A percentile compares a stretch with the other conserved stretches of the same genome.
phyloP scores from a whole-genome alignment of 2,113 vertebrate genomes.

The Malurus alboscapulatus region DNA sequence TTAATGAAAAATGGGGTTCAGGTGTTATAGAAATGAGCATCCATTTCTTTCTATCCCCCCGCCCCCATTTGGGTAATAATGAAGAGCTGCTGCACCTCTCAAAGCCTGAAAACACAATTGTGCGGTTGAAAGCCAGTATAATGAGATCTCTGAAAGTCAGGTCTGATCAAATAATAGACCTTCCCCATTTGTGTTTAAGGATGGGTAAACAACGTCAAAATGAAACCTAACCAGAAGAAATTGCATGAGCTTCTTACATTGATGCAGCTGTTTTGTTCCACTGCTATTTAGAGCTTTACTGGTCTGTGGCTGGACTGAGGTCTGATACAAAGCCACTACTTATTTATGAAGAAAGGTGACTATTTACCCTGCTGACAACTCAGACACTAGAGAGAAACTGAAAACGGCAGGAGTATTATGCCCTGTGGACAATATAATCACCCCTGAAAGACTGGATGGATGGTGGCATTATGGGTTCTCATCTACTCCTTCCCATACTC shows the following conservation, averaged over 20 bases:
- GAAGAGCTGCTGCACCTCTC: background rate
- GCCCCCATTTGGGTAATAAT: background rate
- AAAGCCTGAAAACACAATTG: constrained; percentile 5
- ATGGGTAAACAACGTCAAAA: constrained; percentile 46
- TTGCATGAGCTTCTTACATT: background rate
- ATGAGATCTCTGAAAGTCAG: constrained; percentile 32
- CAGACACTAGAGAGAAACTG: background rate
- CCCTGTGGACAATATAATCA: background rate
- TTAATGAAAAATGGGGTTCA: background rate
- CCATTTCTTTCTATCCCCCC: background rate
- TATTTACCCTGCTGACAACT: background rate
- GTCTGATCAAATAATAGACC: constrained; percentile 52
- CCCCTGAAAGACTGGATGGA: background rate
- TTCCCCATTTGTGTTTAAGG: constrained; percentile 36
- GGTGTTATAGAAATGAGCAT: background rate
- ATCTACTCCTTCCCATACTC: background rate
- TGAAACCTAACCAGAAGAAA: constrained; percentile 40
- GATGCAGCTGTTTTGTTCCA: background rate
- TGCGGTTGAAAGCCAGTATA: constrained; percentile 4
- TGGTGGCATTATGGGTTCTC: background rate
- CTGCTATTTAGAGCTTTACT: background rate
- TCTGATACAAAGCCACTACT: background rate
- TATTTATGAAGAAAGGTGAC: constrained; percentile 9
- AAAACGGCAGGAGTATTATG: background rate
- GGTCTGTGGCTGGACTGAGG: background rate